Evolutionary conservation across 2,797 vertebrate genomes (phyloP), one percentile per base, ranked within the genome.

Genomic region (Ataeniobius toweri): DNA sequence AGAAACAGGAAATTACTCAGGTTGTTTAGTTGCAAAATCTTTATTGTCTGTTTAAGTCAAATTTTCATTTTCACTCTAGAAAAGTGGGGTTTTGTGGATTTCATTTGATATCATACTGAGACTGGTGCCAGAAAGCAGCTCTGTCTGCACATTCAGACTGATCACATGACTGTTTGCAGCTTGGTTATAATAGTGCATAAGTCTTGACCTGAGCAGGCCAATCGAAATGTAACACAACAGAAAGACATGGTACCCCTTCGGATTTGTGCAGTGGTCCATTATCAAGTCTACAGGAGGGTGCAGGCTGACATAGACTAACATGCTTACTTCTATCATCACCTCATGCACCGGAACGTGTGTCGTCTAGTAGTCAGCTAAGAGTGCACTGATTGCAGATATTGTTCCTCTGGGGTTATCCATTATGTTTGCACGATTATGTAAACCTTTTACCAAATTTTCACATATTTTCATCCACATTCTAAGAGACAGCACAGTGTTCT

Each of bases 321-420:
- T 95, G 94, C 92, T 91, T 78, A 89, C 89, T 90, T 69, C 83
- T 85, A 88, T 83, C 77, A 82, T 90, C 87, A 73, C 87, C 89
- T 94, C 94, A 95, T 94, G 94, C 94, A 91, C 92, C 73, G 50
- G 82, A 87, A 89, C 79, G 78, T 89, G 74, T 91, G 89, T 92
- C 39, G 80, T 90, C 91, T 88, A 89, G 86, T 88, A 89, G 85
- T 92, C 89, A 86, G 91, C 92, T 89, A 92, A 70, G 89, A 94
- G 91, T 94, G 93, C 92, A 93, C 91, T 89, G 85, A 89, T 88
- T 86, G 85, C 87, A 86, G 86, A 84, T 82, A 83, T 86, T n/a
- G 69, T 93, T 90, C 86, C 89, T 90, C 92, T 91, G 87, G 79
- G 82, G 82, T 83, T 78, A 86, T 77, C 68, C 22, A 4, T 16